A percentile compares a stretch with the other conserved stretches of the same genome.
phyloP scores from a whole-genome alignment of 2,888 invertebrate species.

The Eugnorisma glareosa region DNA sequence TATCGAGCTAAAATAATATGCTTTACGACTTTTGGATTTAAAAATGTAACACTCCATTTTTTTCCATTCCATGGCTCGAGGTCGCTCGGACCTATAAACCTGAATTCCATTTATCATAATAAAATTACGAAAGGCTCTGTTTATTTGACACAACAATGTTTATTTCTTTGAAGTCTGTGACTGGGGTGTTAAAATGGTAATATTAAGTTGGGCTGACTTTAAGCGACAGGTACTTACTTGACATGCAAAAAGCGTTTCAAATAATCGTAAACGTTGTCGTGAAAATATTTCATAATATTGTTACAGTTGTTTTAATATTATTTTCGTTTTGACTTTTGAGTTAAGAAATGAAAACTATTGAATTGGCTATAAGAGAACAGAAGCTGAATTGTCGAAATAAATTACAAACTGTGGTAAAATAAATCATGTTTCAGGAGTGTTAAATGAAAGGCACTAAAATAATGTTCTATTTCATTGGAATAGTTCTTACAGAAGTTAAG shows the following conservation, averaged over 20 bases:
- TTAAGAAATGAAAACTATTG: not conserved
- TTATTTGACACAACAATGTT: slow-evolving; percentile 39
- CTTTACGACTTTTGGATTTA: not conserved
- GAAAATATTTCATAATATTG: slow-evolving; percentile 23
- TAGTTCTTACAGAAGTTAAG: not conserved
- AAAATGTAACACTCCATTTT: slow-evolving; percentile 24
- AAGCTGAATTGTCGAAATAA: not conserved
- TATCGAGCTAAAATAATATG: not conserved
- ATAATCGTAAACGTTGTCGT: slow-evolving; percentile 13
- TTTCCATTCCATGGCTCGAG: not conserved
- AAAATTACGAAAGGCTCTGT: slow-evolving; percentile 29
- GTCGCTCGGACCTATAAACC: slow-evolving; percentile 34
- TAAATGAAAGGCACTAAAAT: not conserved
- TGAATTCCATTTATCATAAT: slow-evolving; percentile 32
- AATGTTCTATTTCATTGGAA: not conserved
- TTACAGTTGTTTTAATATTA: not conserved
- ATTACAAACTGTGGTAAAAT: not conserved
- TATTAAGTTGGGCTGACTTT: slow-evolving; percentile 29
- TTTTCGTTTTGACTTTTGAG: not conserved
- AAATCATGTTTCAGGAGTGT: not conserved
- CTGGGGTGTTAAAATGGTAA: slow-evolving; percentile 40
- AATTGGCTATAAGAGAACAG: not conserved
- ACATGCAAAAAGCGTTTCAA: slow-evolving; percentile 40
- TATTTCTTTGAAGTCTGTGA: slow-evolving; percentile 40
- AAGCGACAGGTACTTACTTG: slow-evolving; percentile 28